Conservation (phyloP, 2,113 vertebrate genomes). For the Diglossa brunneiventris region DNA sequence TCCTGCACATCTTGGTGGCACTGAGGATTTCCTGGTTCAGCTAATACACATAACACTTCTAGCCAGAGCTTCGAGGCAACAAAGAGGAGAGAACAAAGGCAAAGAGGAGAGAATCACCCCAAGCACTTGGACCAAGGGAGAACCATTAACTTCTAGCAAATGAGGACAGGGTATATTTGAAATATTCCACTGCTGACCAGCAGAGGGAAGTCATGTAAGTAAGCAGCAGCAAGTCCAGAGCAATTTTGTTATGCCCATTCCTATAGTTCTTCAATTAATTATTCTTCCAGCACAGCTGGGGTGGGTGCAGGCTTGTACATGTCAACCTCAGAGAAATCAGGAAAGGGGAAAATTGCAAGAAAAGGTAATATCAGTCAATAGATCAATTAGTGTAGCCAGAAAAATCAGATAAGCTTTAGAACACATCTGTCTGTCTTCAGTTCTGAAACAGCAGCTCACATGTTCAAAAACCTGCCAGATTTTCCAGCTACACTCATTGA, state of each 20-base stretch:
- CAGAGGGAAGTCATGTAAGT: slow-evolving; percentile 46
- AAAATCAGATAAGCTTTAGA: slow-evolving; percentile 12
- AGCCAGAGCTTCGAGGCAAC: background rate
- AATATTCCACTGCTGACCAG: slow-evolving; percentile 19
- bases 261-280: background rate
- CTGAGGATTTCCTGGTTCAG: background rate
- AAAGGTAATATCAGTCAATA: background rate
- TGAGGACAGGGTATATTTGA: background rate
- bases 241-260: background rate
- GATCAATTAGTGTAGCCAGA: background rate
- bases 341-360: background rate
- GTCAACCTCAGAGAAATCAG: background rate
- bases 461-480: background rate
- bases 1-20: background rate
- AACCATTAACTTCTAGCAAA: background rate
- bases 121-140: background rate
- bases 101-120: background rate
- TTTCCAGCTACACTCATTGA: background rate
- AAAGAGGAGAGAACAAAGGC: background rate
- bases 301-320: background rate
- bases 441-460: background rate
- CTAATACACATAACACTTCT: background rate
- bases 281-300: background rate
- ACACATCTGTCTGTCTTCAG: background rate
- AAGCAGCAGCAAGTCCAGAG: background rate